These are phyloP conservation scores for Tinea semifulvella DNA, from an alignment of 2,888 invertebrate species.

Conservation along the genomic window DNA sequence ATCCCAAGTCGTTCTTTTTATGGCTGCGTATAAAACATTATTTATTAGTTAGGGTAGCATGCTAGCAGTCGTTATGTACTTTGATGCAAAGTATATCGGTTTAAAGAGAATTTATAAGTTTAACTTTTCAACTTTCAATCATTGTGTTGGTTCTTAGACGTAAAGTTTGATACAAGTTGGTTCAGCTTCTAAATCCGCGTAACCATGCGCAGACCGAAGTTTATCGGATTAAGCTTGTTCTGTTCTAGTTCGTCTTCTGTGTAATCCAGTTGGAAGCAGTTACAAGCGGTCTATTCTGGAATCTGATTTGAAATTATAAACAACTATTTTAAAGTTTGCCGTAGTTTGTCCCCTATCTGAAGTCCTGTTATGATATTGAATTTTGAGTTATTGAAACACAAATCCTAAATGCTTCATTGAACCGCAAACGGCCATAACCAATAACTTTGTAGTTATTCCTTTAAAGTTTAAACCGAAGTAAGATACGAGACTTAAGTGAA, in stretches of 20 bases:
- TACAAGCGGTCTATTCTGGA: slow-evolving; percentile 15
- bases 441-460: slow-evolving; percentile 6
- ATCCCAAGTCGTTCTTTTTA: not conserved
- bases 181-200: slow-evolving; percentile 55
- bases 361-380: not conserved
- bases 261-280: slow-evolving; percentile 42
- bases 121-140: slow-evolving; percentile 11
- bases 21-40: not conserved
- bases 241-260: slow-evolving; percentile 31
- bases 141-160: slow-evolving; percentile 8
- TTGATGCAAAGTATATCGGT: not conserved
- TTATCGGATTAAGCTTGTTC: slow-evolving; percentile 50
- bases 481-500: not conserved
- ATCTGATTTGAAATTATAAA: slow-evolving; percentile 54
- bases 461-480: slow-evolving; percentile 10
- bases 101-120: not conserved
- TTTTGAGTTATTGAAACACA: slow-evolving; percentile 5
- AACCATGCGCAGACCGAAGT: slow-evolving; percentile 50
- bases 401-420: slow-evolving; percentile 4
- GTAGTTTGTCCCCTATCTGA: not conserved
- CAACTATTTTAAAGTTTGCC: slow-evolving; percentile 29
- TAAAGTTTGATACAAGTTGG: slow-evolving; percentile 11
- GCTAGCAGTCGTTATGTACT: not conserved
- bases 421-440: not conserved
- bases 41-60: not conserved